Base-by-base conservation (phyloP, 2,888 invertebrate species). In the Cheilosia grossa region DNA sequence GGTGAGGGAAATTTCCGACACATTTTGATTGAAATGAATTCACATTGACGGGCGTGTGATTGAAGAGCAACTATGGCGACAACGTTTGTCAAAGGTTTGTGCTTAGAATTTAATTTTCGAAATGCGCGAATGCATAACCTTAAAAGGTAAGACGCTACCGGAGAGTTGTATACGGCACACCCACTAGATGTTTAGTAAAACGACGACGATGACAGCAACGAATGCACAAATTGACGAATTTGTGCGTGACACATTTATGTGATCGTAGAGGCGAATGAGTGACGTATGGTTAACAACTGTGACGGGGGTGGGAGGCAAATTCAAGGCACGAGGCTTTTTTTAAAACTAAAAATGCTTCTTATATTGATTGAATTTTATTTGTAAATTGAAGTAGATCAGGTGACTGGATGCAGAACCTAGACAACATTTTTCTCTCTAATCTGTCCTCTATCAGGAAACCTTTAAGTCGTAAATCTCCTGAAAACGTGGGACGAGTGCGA, bases 21-120 rank as follows among this genome's bases (percentile, higher is more conserved):
- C 47, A 63, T 13, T 74, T 73, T 74, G 67, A 83, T 79, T 83
- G 69, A 74, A 83, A 63, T 79, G 61, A 69, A 79, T 79, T 79
- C 63, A 73, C 49, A 56, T 67, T 78, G 82, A 73, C 63, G 69
- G 73, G 67, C 73, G 73, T 73, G 54, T 73, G 73, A 75, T 80
- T 73, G 61, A 80, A 27, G 5, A 66, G 63, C 64, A 56, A 69
- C 67, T 10, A 54, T 33, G 67, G 56, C 56, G 67, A 58, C 67
- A 69, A 53, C 58, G 44, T 73, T 77, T 67, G 53, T 82, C 72
- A 66, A 73, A 63, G 24, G 78, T 73, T 73, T 82, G 82, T 83
- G 82, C 67, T 79, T 74, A 63, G 73, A 83, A 83, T 83, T 63
- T 54, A 40, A 73, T 82, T 73, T 47, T 37, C 7, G 9, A 19